Conservation (phyloP, 2,797 vertebrate species). For the Microcaecilia unicolor region DNA sequence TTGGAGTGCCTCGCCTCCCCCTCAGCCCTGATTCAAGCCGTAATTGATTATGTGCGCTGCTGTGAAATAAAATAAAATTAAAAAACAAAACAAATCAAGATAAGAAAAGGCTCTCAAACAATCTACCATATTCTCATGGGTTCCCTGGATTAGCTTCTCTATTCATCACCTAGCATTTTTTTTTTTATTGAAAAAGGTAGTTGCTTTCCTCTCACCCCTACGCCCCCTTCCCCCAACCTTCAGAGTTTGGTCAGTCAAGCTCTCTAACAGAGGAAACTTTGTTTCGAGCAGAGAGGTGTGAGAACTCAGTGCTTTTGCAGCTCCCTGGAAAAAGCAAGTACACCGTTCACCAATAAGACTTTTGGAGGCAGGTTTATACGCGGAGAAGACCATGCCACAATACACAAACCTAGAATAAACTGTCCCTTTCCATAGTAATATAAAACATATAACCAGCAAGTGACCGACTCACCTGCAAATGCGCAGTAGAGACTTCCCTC, state of each 20-base stretch:
- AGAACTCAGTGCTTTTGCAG: not conserved
- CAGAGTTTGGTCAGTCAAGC: not conserved
- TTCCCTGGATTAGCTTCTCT: conserved; percentile 52
- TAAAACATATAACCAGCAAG: too few relatives aligned
- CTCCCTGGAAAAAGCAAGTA: not conserved
- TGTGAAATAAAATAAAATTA: conserved; percentile 62
- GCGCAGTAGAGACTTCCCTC: too few relatives aligned
- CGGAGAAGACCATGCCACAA: not conserved
- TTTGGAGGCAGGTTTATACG: not conserved
- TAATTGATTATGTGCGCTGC: conserved; percentile 98
- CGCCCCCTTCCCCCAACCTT: conserved; percentile 2
- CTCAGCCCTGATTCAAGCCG: conserved; percentile 65
- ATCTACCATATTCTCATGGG: conserved; percentile 44
- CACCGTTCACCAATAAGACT: not conserved
- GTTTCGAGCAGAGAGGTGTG: not conserved
- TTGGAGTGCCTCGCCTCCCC: conserved; percentile 72
- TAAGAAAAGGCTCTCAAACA: conserved; percentile 48
- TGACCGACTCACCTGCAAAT: too few relatives aligned
- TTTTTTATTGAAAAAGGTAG: conserved; percentile 55
- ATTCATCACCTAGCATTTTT: conserved; percentile 54
- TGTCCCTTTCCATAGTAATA: not conserved
- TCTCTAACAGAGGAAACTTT: not conserved
- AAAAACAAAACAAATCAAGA: conserved; percentile 40
- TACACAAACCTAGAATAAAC: not conserved
- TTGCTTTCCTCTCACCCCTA: conserved; percentile 31